These are phyloP conservation scores for Myioborus miniatus DNA, from an alignment of 2,797 vertebrate genomes.

Conservation along the genomic window DNA sequence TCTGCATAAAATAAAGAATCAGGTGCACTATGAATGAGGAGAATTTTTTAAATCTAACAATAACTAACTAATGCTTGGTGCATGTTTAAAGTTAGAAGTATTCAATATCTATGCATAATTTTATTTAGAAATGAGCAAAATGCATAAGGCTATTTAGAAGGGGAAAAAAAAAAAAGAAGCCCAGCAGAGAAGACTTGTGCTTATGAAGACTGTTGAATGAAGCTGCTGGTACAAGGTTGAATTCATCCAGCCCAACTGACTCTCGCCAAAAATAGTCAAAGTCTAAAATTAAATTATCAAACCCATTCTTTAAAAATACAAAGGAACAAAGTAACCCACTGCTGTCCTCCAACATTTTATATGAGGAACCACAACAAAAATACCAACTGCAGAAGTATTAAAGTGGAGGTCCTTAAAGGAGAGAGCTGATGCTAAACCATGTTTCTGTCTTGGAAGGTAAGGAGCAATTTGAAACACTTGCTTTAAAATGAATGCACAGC, in stretches of 20 bases:
- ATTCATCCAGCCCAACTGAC: slow-evolving; percentile 44
- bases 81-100: neutral
- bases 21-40: neutral
- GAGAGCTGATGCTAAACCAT: slow-evolving; percentile 22
- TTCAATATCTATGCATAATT: neutral
- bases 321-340: neutral
- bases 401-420: neutral
- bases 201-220: neutral
- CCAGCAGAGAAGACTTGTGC: neutral
- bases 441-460: slow-evolving; percentile 63
- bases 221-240: slow-evolving; percentile 43
- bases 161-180: neutral
- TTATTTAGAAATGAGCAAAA: neutral
- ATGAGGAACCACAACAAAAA: neutral
- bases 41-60: neutral
- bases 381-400: neutral
- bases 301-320: neutral
- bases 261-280: slow-evolving; percentile 55
- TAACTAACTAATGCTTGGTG: neutral
- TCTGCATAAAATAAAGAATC: neutral
- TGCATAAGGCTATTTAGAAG: neutral
- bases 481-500: neutral
- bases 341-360: slow-evolving; percentile 8
- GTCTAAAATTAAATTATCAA: slow-evolving; percentile 71
- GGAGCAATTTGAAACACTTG: neutral